phyloP scores from a whole-genome alignment of 2,797 vertebrate genomes.

The Chelon auratus region DNA sequence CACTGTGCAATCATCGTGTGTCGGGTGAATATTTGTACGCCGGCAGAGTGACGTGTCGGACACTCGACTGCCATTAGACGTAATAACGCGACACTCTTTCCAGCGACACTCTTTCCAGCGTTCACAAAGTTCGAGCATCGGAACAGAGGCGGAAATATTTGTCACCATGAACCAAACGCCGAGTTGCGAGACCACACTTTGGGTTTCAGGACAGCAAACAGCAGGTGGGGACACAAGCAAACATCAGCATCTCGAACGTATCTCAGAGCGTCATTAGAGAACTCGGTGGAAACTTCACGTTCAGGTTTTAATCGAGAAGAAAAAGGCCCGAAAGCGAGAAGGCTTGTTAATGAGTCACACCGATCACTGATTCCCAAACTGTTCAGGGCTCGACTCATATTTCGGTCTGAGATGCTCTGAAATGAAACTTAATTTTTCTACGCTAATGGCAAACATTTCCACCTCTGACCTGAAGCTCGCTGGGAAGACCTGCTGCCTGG shows the following conservation, averaged over 20 bases:
- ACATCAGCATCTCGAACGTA: neutral
- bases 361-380: constrained; percentile 2
- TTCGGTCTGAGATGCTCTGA: neutral
- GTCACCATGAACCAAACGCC: neutral
- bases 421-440: neutral
- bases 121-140: neutral
- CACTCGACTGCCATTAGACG: neutral
- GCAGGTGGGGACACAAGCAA: neutral
- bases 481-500: no score
- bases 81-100: neutral
- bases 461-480: no score
- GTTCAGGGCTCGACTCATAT: no score
- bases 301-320: constrained; percentile 12
- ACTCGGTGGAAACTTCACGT: constrained; percentile 26
- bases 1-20: neutral
- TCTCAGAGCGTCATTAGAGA: neutral
- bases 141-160: neutral
- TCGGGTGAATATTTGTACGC: neutral
- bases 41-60: neutral
- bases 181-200: neutral
- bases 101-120: neutral
- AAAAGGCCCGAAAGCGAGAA: constrained; percentile 27
- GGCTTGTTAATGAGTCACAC: constrained; percentile 20
- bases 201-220: constrained; percentile 6
- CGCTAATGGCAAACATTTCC: no score